Evolutionary conservation across 2,888 invertebrate species (phyloP).

Genomic region (Mythimna ferrago): DNA sequence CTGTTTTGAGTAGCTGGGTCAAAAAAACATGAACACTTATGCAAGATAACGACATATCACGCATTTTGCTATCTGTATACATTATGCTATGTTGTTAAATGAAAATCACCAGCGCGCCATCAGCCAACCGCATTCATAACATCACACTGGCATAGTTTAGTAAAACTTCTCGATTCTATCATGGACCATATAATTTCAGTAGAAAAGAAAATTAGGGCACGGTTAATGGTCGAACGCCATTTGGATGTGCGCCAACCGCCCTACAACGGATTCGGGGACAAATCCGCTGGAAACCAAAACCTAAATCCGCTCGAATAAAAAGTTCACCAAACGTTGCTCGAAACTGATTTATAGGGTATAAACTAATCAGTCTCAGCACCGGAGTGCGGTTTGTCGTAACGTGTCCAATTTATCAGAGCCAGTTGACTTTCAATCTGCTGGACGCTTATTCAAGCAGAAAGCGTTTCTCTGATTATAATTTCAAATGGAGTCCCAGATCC

Average conservation of each 20-base stretch:
- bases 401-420: constrained; percentile 58
- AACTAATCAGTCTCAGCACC: constrained; percentile 54
- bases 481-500: constrained; percentile 65
- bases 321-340: constrained; percentile 49
- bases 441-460: constrained; percentile 62
- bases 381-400: constrained; percentile 45
- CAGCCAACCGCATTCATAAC: not conserved
- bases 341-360: constrained; percentile 57
- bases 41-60: not conserved
- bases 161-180: constrained; percentile 69
- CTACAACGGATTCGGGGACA: constrained; percentile 76
- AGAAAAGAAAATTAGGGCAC: constrained; percentile 83
- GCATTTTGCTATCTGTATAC: not conserved
- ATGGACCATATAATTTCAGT: constrained; percentile 78
- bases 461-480: constrained; percentile 70
- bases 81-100: not conserved
- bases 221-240: constrained; percentile 78
- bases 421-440: constrained; percentile 59
- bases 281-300: constrained; percentile 79
- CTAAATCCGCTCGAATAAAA: constrained; percentile 72
- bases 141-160: constrained; percentile 34
- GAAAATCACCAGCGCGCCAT: constrained; percentile 6
- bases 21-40: no score
- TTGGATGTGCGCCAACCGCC: constrained; percentile 83
- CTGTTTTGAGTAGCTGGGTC: no score